Evolutionary conservation across 2,113 vertebrate genomes (phyloP).

Genomic region (Mus musculus): GRCm39 chr17:29070501-29071000

Average conservation of each 20-base stretch:
- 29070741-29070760: neutral
- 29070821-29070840: neutral
- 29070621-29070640: neutral
- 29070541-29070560: neutral
- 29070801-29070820: neutral
- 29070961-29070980: neutral
- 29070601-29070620: neutral
- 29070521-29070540: neutral
- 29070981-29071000: neutral
- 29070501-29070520: neutral
- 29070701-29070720: neutral
- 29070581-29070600: neutral
- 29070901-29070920: neutral
- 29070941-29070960: neutral
- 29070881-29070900: neutral
- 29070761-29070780: neutral
- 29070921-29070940: neutral
- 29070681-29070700: neutral
- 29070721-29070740: neutral
- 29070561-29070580: neutral
- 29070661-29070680: neutral
- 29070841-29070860: neutral
- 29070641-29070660: no score
- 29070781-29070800: neutral
- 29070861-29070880: neutral